Evolutionary conservation across 2,797 vertebrate genomes (phyloP).

Genomic region (Odontamblyopus rebecca): DNA sequence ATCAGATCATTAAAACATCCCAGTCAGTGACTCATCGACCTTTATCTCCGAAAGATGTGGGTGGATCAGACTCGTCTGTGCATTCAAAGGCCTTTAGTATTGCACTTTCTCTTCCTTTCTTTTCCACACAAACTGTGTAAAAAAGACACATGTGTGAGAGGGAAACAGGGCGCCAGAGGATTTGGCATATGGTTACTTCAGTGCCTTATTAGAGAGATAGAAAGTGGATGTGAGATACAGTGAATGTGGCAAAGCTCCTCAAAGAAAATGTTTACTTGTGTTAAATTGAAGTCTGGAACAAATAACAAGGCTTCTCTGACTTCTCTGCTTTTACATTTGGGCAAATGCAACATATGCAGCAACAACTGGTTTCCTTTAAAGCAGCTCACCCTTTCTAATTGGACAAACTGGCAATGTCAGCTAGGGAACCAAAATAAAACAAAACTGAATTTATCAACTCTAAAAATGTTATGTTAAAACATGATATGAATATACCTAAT

Average conservation of each 20-base stretch:
- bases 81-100: slow-evolving; percentile 39
- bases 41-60: slow-evolving; percentile 55
- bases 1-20: slow-evolving; percentile 61
- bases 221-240: slow-evolving; percentile 1
- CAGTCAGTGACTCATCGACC: slow-evolving; percentile 65
- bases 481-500: too few relatives aligned
- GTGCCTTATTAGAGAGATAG: neutral
- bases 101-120: slow-evolving; percentile 7
- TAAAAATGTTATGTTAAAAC: too few relatives aligned
- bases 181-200: neutral
- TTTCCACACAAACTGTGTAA: slow-evolving; percentile 22
- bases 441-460: too few relatives aligned
- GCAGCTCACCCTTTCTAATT: too few relatives aligned
- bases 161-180: neutral
- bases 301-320: neutral
- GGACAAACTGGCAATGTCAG: too few relatives aligned
- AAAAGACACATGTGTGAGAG: slow-evolving; percentile 30
- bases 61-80: slow-evolving; percentile 60
- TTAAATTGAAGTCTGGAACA: neutral
- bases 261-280: neutral
- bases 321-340: neutral
- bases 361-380: too few relatives aligned
- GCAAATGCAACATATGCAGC: neutral
- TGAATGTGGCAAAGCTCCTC: neutral
- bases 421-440: too few relatives aligned